Base-by-base conservation (phyloP, 2,797 vertebrate genomes). In the Chrysolophus pictus region DNA sequence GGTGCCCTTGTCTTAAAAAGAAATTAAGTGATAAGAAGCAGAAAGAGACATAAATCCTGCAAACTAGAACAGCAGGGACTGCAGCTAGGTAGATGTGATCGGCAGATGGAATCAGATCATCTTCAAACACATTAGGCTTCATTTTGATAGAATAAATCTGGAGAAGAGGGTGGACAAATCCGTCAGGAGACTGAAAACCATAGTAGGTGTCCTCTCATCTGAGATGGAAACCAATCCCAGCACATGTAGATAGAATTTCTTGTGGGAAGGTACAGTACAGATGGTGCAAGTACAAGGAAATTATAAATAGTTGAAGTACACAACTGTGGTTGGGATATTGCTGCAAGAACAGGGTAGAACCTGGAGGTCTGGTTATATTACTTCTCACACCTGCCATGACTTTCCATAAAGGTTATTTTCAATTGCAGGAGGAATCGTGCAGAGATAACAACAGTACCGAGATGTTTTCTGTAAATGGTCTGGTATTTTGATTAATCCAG, bases 21-120 rank as follows among this genome's bases (percentile, higher is more conserved):
- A 86, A 86, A 92, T 80, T 63, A 89, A 76, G 58, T 24, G 51
- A 39, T 65, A 86, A 77, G 44, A 81, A 88, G 56, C 58, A 88
- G 51, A 91, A 37, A 86, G 15, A 42, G 39, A 82, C 60, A 87
- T 73, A 93, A 93, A 87, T 91, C 74, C 80, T 78, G 42, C 39
- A 31, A 87, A 86, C 47, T 0, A 79, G 35, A 93, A 56, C 90
- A 90, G 68, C 71, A 47, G 77, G 84, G 60, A 59, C 46, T 91
- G 74, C 56, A 73, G n/a, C 8, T 14, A 60, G 56, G 70, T 49
- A 31, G n/a, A 77, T 75, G 46, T 35, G 72, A 90, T 72, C 74
- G 46, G 47, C 64, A 42, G 80, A 63, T n/a, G 37, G 60, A 94
- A 90, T 79, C n/a, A 1, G 2, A 79, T 90, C 88, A 44, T 28